phyloP scores from a whole-genome alignment of 2,797 vertebrate species.

The Pachyuromys duprasi region DNA sequence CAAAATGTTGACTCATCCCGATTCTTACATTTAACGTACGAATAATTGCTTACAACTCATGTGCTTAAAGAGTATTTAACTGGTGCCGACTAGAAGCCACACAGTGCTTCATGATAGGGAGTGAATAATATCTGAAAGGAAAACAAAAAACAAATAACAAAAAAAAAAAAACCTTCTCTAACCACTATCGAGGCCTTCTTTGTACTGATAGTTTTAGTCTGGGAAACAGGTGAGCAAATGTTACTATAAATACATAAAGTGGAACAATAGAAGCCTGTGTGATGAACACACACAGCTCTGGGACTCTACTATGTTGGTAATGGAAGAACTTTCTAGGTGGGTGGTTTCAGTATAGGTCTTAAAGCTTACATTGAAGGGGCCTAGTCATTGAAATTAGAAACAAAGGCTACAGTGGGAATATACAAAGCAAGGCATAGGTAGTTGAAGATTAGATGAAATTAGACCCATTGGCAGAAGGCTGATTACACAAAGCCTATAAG shows the following conservation, averaged over 20 bases:
- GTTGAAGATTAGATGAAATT: not conserved
- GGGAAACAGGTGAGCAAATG: constrained; percentile 4
- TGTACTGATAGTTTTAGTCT: not conserved
- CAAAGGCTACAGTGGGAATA: not conserved
- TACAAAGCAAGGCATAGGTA: not conserved
- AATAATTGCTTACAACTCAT: not conserved
- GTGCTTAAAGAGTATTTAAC: constrained; percentile 21
- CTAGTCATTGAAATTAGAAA: not conserved
- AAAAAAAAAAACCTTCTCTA: not conserved
- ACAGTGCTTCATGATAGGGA: not conserved
- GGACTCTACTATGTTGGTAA: not conserved
- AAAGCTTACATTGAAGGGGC: not conserved
- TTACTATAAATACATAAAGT: not conserved
- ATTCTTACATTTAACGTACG: constrained; percentile 13
- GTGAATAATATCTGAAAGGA: not conserved
- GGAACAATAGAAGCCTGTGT: not conserved
- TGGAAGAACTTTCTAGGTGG: not conserved
- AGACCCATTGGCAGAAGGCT: not conserved
- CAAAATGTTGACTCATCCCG: not conserved
- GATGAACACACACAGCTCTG: not conserved
- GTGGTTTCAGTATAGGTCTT: not conserved
- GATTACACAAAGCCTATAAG: not conserved
- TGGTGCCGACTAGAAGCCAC: not conserved
- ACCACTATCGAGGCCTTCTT: not conserved
- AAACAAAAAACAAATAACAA: not conserved